Evolutionary conservation across 2,888 invertebrate species (phyloP).

Genomic region (Lissonota sp.): DNA sequence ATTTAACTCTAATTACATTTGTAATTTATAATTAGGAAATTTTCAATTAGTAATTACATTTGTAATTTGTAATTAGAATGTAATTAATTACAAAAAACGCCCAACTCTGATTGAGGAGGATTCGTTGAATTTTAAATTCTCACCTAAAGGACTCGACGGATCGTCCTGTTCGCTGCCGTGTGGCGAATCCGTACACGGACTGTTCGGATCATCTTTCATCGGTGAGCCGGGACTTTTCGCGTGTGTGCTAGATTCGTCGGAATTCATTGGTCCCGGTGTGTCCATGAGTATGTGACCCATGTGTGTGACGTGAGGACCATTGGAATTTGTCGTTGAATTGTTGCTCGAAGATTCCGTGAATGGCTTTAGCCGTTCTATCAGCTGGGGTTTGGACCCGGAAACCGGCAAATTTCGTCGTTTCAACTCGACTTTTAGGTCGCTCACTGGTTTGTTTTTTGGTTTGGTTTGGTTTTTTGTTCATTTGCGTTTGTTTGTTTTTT

Average conservation of each 20-base stretch:
- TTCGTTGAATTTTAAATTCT: not conserved
- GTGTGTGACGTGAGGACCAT: constrained; percentile 81
- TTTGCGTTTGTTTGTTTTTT: not conserved
- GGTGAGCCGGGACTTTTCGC: constrained; percentile 79
- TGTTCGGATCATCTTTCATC: constrained; percentile 80
- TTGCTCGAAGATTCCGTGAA: constrained; percentile 84
- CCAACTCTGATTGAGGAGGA: too few relatives aligned
- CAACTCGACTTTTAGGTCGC: constrained; percentile 96
- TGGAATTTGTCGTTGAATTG: constrained; percentile 76
- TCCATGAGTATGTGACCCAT: constrained; percentile 84
- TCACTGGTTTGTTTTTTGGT: constrained; percentile 85
- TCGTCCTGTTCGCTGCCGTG: constrained; percentile 83
- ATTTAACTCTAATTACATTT: too few relatives aligned
- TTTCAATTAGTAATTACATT: too few relatives aligned
- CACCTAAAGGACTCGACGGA: constrained; percentile 84
- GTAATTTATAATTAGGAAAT: too few relatives aligned
- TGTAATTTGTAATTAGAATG: too few relatives aligned
- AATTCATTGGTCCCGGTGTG: constrained; percentile 80
- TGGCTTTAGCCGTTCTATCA: constrained; percentile 95
- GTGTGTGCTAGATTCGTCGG: constrained; percentile 80
- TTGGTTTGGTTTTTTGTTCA: too few relatives aligned
- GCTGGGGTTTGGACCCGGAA: constrained; percentile 97
- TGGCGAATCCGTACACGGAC: constrained; percentile 81
- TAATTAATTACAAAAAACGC: too few relatives aligned
- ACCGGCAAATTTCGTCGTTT: constrained; percentile 97